Evolutionary conservation across 2,797 vertebrate genomes (phyloP), one percentile per base, ranked within the genome.

Genomic region (Anguilla pacifica): DNA sequence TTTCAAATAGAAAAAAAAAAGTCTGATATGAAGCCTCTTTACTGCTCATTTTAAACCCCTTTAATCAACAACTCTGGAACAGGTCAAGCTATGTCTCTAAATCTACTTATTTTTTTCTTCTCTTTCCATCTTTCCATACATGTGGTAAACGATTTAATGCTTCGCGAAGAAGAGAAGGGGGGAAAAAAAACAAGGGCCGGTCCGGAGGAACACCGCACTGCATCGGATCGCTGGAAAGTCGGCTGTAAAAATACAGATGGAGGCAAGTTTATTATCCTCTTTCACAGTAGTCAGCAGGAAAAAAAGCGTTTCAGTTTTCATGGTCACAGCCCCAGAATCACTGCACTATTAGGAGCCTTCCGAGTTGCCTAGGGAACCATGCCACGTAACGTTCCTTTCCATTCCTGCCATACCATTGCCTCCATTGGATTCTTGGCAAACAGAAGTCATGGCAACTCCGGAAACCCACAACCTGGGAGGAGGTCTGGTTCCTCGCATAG

Each of bases 211-310:
- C 91, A 89, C 89, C 53, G 13, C 79, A 84, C 19, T 84, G 86
- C 90, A 90, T 89, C 88, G 88, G 70, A 89, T 88, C 89, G 90
- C 91, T 95, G 95, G 93, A 94, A 94, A 94, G 92, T 93, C 92
- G 81, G 89, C 89, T 91, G 91, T 93, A 91, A 93, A 94, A 92
- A 93, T 94, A 93, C 94, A 95, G 92, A 94, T 94, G 94, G 94
- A 94, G 91, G 94, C 91, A 94, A 95, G 95, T 96, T 95, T 93
- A 94, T 93, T 93, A 95, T 93, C 93, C 81, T 91, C 90, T 96
- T 96, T 95, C 94, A 93, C 94, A 92, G 92, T 89, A 94, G 94
- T 95, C 94, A 95, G 95, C 92, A 84, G 91, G 94, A 95, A 94
- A 94, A 89, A 91, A 91, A 92, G 92, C 91, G 91, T 93, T 94